These are phyloP conservation scores for Platycheirus albimanus DNA, from an alignment of 2,888 invertebrate species.

Conservation along the genomic window DNA sequence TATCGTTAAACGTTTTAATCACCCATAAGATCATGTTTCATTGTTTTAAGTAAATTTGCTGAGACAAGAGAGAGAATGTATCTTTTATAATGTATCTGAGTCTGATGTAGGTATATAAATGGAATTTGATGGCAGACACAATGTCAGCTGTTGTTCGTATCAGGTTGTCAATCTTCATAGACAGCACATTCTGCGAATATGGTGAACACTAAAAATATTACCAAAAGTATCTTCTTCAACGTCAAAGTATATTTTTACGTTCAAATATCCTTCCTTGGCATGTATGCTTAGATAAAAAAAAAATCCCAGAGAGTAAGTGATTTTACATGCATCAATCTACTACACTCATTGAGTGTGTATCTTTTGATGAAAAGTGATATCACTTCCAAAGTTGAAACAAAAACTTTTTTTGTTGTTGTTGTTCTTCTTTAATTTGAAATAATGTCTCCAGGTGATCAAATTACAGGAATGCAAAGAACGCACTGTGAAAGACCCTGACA, in stretches of 20 bases:
- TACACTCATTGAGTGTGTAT: constrained; percentile 5
- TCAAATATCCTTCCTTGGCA: constrained; percentile 53
- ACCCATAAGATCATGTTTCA: constrained; percentile 54
- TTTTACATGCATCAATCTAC: constrained; percentile 44
- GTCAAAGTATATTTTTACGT: no score
- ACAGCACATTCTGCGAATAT: constrained; percentile 26
- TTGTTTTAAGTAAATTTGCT: constrained; percentile 41
- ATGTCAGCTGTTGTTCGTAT: constrained; percentile 55
- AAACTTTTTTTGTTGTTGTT: constrained; percentile 32
- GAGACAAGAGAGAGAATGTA: background rate
- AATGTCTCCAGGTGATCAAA: constrained; percentile 67
- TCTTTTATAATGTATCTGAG: constrained; percentile 10
- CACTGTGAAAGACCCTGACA: constrained; percentile 34
- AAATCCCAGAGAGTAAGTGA: constrained; percentile 46
- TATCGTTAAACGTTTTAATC: constrained; percentile 49
- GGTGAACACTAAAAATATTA: constrained; percentile 1
- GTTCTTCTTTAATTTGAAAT: constrained; percentile 63
- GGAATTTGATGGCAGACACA: constrained; percentile 29
- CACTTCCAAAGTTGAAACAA: constrained; percentile 39
- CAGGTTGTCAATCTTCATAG: constrained; percentile 32
- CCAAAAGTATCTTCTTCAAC: constrained; percentile 2
- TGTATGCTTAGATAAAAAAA: constrained; percentile 16
- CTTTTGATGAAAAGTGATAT: constrained; percentile 60
- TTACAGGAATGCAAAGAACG: constrained; percentile 69
- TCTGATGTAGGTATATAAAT: constrained; percentile 6